phyloP scores from a whole-genome alignment of 2,797 vertebrate genomes.

The Spondyliosoma cantharus region DNA sequence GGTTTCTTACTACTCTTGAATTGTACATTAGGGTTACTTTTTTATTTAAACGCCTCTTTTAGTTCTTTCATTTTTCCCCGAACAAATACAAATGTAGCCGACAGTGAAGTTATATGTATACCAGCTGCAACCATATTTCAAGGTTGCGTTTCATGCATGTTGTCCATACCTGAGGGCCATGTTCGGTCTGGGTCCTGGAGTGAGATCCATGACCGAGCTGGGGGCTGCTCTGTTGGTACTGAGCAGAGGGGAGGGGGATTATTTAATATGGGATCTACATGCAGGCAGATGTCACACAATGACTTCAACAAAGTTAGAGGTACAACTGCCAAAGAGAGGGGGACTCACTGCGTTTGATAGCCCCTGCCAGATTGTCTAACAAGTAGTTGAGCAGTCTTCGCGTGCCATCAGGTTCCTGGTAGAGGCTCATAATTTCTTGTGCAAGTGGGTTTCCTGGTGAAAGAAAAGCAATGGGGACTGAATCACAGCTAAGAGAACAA shows the following conservation, averaged over 20 bases:
- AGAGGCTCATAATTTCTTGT: constrained; percentile 98
- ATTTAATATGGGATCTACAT: background rate
- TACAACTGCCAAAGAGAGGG: constrained; percentile 3
- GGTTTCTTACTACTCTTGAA: background rate
- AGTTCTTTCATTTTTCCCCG: background rate
- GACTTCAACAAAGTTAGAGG: background rate
- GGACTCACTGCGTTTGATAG: constrained; percentile 97
- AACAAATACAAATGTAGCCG: background rate
- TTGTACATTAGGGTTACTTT: background rate
- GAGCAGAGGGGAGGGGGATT: constrained; percentile 45
- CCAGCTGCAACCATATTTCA: background rate
- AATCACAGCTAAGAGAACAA: constrained; percentile 24
- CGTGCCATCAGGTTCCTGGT: constrained; percentile 98
- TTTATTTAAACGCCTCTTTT: background rate
- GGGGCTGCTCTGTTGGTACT: constrained; percentile 96
- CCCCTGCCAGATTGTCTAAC: constrained; percentile 99
- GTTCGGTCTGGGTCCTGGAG: constrained; percentile 94
- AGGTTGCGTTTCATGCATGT: background rate
- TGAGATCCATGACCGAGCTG: constrained; percentile 96
- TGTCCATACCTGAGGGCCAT: constrained; percentile 88
- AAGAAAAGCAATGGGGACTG: constrained; percentile 24
- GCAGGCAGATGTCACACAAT: background rate
- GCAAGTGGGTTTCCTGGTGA: constrained; percentile 96
- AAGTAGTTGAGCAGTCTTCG: constrained; percentile 97
- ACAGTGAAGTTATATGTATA: background rate